Base-by-base conservation (phyloP, 2,888 invertebrate species). In the Sinopyrophorus schimmeli region DNA sequence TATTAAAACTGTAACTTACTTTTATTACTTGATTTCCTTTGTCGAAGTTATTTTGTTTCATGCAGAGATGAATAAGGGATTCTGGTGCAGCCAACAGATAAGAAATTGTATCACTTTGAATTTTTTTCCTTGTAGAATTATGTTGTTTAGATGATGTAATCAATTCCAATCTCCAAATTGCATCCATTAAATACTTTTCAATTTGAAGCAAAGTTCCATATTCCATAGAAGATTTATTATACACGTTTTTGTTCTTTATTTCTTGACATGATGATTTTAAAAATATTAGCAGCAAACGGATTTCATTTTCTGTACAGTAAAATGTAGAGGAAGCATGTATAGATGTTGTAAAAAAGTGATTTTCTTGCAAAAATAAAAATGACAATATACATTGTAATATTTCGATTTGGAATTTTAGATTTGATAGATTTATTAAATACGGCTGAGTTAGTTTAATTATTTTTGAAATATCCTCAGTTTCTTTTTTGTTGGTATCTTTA, bases 11-110 rank as follows among this genome's bases (percentile, higher is more conserved):
- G 47, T 77, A 70, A 66, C 74, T 77, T 76, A 91, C 92, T 84
- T 89, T 81, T 59, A 90, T 81, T 50, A 92, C 88, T 74, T 89
- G 83, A 62, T 83, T 82, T 0, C 89, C 89, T 73, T 86, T 85
- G 3, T 79, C 77, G 57, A 86, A 84, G 66, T 89, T 84, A 46
- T 82, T 82, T 50, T 83, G 81, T 61, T 86, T 84, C 26, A 92
- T 75, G 27, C 89, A 89, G 67, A 87, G 77, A 23, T 85, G 80
- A n/a, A 90, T 82, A 28, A 92, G 74, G 55, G 85, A 84, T 56
- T 84, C 84, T 0, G 87, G 86, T 17, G 87, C 81, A 5, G 89
- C 83, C 39, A 92, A 68, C 89, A 92, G 86, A 38, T 81, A 79
- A 27, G 80, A 79, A 39, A 85, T 74, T 54, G 84, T 77, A 60